A percentile compares a stretch with the other conserved stretches of the same genome.
Evolutionary conservation across 2,113 vertebrate genomes (phyloP).

Genomic region (Scomber colias): DNA sequence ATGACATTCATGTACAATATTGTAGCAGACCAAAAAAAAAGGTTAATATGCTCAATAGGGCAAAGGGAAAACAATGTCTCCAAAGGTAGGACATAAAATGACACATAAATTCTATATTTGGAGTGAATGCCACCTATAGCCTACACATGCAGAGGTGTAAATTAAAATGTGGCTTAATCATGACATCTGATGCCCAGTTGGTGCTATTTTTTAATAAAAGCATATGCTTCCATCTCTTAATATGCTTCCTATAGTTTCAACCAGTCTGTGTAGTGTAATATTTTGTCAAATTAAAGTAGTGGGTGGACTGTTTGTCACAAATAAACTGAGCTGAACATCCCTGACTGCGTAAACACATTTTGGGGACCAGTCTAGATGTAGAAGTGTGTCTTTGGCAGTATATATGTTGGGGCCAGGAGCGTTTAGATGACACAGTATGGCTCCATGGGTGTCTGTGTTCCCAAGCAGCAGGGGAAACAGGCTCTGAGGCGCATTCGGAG

Average conservation of each 20-base stretch:
- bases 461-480: slow-evolving; percentile 91
- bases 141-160: slow-evolving; percentile 31
- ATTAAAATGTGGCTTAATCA: not conserved
- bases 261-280: not conserved
- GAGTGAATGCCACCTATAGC: slow-evolving; percentile 2
- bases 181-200: not conserved
- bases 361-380: slow-evolving; percentile 10
- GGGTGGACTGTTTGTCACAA: slow-evolving; percentile 2
- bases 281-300: not conserved
- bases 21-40: not conserved
- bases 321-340: slow-evolving; percentile 3
- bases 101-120: slow-evolving; percentile 5
- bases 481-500: slow-evolving; percentile 92
- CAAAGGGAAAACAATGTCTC: not conserved
- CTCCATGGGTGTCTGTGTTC: slow-evolving; percentile 90
- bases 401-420: slow-evolving; percentile 23
- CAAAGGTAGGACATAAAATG: not conserved
- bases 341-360: not conserved
- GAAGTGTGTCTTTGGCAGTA: slow-evolving; percentile 60
- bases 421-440: slow-evolving; percentile 90
- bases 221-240: not conserved
- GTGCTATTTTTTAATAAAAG: slow-evolving; percentile 1
- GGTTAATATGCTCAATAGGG: not conserved
- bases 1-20: slow-evolving; percentile 30
- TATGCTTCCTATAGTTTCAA: not conserved